Base-by-base conservation (phyloP, 1,140 invertebrate species). In the Drusus annulatus region DNA sequence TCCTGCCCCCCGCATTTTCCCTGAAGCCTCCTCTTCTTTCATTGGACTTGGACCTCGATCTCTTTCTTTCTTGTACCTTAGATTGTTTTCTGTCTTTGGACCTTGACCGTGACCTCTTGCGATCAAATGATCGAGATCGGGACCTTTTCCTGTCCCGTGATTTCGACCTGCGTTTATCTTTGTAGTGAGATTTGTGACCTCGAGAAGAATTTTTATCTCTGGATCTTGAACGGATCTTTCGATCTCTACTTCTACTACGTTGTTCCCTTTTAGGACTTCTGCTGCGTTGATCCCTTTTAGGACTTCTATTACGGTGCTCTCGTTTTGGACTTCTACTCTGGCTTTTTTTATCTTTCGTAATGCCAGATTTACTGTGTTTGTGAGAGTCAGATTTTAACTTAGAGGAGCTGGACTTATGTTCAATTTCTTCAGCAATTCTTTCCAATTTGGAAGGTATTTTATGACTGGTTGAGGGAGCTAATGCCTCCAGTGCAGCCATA, bases 401-500 rank as follows among this genome's bases (percentile, higher is more conserved):
- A 4, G 50, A 71, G 25, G 36, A 23, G 10, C 15, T 45, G 45
- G 8, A 2, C 25, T 71, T 71, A 7, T 19, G 15, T 50, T 71
- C n/a, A 36, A 60, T 21, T 80, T 79, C 45, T 75, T 84, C 81
- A 78, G 54, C 75, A 56, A 79, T 81, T 74, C 10, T 63, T 68
- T 58, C 45, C 73, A 50, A 19, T 83, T 80, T 74, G 15, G 31
- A 81, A 25, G n/a, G 5, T 19, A 15, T 19, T 21, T 21, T 50
- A 13, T 52, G 88, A 62, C 51, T 36, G 7, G 86, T 85, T 17
- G 91, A 90, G 0, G 96, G 96, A 13, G 96, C 95, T 19, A 98
- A 87, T 16, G 96, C 95, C 89, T 98, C 97, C 58, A 99, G 90
- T 84, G 96, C 95, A 60, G 94, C 93, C 95, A 99, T 97, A 56